phyloP scores from a whole-genome alignment of 2,888 invertebrate species.

The Papilio gigon region DNA sequence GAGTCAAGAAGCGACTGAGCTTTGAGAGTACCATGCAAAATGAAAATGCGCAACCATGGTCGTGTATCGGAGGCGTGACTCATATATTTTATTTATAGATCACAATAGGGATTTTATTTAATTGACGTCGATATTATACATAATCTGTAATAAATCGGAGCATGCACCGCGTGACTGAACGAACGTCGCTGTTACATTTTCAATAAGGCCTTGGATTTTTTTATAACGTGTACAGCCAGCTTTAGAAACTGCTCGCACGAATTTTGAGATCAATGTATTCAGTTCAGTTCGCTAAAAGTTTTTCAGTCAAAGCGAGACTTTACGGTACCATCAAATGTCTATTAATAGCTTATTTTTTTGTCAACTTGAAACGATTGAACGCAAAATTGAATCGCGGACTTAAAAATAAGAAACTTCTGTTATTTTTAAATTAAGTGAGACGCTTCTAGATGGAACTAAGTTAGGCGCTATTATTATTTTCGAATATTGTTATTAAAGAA shows the following conservation, averaged over 20 bases:
- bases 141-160: constrained; percentile 43
- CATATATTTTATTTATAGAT: constrained; percentile 15
- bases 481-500: not conserved
- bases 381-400: constrained; percentile 1
- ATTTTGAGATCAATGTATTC: constrained; percentile 22
- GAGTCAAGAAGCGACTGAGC: not conserved
- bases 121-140: constrained; percentile 42
- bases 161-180: constrained; percentile 56
- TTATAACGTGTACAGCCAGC: constrained; percentile 50
- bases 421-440: not conserved
- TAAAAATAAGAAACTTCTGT: not conserved
- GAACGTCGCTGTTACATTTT: constrained; percentile 64
- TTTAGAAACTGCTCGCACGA: constrained; percentile 32
- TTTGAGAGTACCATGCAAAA: not conserved
- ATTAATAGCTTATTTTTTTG: constrained; percentile 1
- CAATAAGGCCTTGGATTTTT: constrained; percentile 75
- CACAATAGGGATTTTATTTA: constrained; percentile 47
- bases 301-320: constrained; percentile 22
- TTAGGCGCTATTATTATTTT: not conserved
- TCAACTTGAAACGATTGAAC: not conserved
- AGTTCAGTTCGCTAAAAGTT: not conserved
- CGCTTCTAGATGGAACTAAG: not conserved
- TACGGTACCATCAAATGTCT: constrained; percentile 15
- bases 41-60: not conserved
- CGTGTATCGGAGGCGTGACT: constrained; percentile 35